These are phyloP conservation scores for Camptogramma bilineatum DNA, from an alignment of 2,888 invertebrate genomes.

Conservation along the genomic window DNA sequence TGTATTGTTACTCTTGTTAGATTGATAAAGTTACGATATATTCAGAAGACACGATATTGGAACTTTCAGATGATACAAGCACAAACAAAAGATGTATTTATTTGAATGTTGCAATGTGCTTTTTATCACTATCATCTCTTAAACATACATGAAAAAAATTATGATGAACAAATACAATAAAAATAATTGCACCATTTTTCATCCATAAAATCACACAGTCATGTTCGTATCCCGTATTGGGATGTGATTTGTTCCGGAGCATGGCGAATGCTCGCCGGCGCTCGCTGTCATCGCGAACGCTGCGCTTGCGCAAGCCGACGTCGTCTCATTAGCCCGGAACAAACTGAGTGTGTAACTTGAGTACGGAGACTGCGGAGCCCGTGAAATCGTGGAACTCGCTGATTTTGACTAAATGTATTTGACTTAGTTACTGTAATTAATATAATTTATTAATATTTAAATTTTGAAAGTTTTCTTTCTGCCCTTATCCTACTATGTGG, in stretches of 20 bases:
- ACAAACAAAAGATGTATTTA: too few relatives aligned
- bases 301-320: conserved; percentile 71
- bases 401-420: too few relatives aligned
- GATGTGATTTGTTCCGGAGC: conserved; percentile 77
- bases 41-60: background rate
- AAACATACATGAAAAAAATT: background rate
- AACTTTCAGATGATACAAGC: background rate
- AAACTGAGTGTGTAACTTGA: conserved; percentile 59
- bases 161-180: conserved; percentile 15
- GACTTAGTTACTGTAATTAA: too few relatives aligned
- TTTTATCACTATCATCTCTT: too few relatives aligned
- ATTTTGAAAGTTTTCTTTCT: too few relatives aligned
- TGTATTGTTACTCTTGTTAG: background rate
- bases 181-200: conserved; percentile 32
- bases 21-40: background rate
- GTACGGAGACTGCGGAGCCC: conserved; percentile 48
- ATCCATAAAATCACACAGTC: conserved; percentile 51
- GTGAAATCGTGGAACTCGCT: background rate
- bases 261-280: conserved; percentile 72
- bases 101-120: too few relatives aligned
- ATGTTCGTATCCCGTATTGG: conserved; percentile 71
- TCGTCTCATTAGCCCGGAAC: conserved; percentile 78
- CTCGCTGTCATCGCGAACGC: conserved; percentile 62
- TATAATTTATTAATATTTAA: too few relatives aligned
- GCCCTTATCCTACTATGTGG: too few relatives aligned